These are phyloP conservation scores for Epirrhoe alternata DNA, from an alignment of 2,888 invertebrate species.

Conservation along the genomic window DNA sequence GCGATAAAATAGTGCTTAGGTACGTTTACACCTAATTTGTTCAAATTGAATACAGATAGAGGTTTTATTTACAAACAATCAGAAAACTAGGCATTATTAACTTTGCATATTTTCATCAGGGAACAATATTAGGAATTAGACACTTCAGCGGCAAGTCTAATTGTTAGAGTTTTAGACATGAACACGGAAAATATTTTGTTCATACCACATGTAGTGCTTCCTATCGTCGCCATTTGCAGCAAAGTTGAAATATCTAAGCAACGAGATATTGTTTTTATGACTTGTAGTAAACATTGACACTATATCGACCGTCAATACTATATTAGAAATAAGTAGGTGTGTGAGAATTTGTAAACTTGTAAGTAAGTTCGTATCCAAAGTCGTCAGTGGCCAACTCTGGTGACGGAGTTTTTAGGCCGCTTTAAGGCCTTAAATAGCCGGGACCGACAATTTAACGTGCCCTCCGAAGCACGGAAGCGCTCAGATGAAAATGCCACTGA, in stretches of 20 bases:
- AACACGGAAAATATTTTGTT: conserved; percentile 30
- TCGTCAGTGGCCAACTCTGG: too few relatives aligned
- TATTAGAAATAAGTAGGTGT: too few relatives aligned
- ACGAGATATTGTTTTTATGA: conserved; percentile 39
- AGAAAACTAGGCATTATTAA: neutral
- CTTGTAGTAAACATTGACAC: neutral
- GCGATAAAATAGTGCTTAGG: neutral
- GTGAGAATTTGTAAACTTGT: too few relatives aligned
- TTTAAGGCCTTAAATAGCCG: too few relatives aligned
- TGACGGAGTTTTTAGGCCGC: too few relatives aligned
- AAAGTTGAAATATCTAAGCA: conserved; percentile 63
- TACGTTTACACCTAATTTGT: neutral
- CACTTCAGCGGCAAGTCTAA: conserved; percentile 14
- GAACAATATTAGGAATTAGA: conserved; percentile 24
- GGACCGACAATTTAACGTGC: too few relatives aligned
- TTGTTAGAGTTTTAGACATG: conserved; percentile 32
- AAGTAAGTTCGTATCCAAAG: too few relatives aligned
- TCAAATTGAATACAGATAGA: neutral
- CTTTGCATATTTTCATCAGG: conserved; percentile 3
- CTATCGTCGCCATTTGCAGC: conserved; percentile 50
- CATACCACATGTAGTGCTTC: conserved; percentile 47
- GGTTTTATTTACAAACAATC: conserved; percentile 7
- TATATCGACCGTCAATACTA: too few relatives aligned
- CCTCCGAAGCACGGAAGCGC: too few relatives aligned
- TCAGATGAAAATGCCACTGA: too few relatives aligned